Conservation (phyloP, 2,888 invertebrate genomes). For the Latheticus oryzae region DNA sequence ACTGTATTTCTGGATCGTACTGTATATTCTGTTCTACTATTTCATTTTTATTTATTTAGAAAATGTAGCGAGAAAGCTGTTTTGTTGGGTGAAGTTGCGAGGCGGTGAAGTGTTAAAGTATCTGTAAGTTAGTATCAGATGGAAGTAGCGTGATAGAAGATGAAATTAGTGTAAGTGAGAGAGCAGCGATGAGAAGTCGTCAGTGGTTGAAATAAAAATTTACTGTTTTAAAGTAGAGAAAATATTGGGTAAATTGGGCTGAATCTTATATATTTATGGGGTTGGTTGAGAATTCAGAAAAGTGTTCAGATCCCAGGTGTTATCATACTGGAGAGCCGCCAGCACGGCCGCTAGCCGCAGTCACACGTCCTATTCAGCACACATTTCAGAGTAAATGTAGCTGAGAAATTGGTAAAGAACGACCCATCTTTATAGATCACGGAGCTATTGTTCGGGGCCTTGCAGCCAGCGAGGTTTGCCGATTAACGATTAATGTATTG, state of each 20-base stretch:
- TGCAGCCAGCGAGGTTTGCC: conserved; percentile 59
- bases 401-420: conserved; percentile 67
- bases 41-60: too few species aligned
- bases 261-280: conserved; percentile 43
- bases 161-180: conserved; percentile 18
- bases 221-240: conserved; percentile 37
- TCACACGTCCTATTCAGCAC: conserved; percentile 61
- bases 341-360: conserved; percentile 50
- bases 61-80: too few species aligned
- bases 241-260: conserved; percentile 43
- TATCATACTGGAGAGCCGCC: conserved; percentile 54
- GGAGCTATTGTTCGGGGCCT: conserved; percentile 60
- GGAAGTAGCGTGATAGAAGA: conserved; percentile 15
- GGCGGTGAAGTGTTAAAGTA: conserved; percentile 6
- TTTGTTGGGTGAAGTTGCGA: too few species aligned
- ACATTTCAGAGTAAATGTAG: conserved; percentile 66
- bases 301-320: conserved; percentile 50
- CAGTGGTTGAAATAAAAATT: conserved; percentile 36
- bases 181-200: conserved; percentile 8
- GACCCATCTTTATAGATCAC: conserved; percentile 66
- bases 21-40: too few species aligned
- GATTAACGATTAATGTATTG: conserved; percentile 65
- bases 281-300: conserved; percentile 44
- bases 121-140: conserved; percentile 17
- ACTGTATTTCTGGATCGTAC: too few species aligned